These are phyloP conservation scores for Coptotermes formosanus DNA, from an alignment of 1,140 invertebrate genomes.

Conservation along the genomic window DNA sequence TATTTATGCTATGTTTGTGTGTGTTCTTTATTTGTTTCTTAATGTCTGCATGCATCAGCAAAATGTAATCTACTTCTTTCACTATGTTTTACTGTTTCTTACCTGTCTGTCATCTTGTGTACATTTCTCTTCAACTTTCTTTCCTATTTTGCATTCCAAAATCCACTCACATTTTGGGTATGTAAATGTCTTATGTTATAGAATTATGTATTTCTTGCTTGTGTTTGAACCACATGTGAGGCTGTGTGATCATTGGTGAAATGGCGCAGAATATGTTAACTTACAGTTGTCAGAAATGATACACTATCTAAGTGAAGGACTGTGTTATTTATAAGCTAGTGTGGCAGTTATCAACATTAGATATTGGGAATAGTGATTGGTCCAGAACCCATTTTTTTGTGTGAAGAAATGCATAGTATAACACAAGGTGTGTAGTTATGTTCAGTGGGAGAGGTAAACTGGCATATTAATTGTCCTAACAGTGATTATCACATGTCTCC, in stretches of 20 bases:
- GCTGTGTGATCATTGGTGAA: no score
- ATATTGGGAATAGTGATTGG: neutral
- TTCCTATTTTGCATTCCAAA: neutral
- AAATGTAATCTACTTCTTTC: neutral
- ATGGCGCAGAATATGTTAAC: no score
- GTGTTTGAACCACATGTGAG: neutral
- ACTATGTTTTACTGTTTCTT: neutral
- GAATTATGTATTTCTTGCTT: neutral
- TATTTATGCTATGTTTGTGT: conserved; percentile 27
- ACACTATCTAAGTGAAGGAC: neutral
- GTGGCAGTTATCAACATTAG: neutral
- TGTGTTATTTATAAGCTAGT: neutral
- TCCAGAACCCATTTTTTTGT: neutral
- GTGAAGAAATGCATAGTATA: neutral
- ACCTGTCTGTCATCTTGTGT: neutral
- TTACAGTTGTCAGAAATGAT: neutral
- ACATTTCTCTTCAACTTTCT: neutral
- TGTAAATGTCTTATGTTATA: neutral
- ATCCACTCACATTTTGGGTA: neutral
- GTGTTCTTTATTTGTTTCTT: conserved; percentile 27
- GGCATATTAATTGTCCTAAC: no score
- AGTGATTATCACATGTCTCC: no score
- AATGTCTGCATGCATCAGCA: conserved; percentile 17
- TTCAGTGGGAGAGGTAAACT: no score
- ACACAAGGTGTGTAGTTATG: neutral